These are phyloP conservation scores for Pseudomyrmex cubaensis DNA, from an alignment of 1,140 invertebrate genomes.

Conservation along the genomic window DNA sequence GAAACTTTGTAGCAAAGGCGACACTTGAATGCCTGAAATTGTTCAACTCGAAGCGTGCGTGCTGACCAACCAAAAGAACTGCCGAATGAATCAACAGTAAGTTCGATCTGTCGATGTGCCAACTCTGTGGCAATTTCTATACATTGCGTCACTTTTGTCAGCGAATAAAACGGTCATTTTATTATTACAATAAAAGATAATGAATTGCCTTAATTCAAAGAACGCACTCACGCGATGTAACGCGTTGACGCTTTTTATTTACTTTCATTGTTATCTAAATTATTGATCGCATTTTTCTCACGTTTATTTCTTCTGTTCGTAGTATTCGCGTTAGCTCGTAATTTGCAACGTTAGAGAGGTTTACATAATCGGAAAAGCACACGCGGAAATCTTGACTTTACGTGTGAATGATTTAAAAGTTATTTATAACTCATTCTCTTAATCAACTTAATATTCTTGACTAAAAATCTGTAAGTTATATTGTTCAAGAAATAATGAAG, in stretches of 20 bases:
- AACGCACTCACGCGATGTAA: not conserved
- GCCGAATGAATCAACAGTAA: conserved; percentile 23
- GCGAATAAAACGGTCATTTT: not conserved
- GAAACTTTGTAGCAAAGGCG: not conserved
- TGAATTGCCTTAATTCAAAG: conserved; percentile 39
- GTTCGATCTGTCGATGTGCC: not conserved
- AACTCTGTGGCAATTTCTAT: conserved; percentile 12
- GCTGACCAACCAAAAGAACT: conserved; percentile 7
- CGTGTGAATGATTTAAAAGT: not conserved
- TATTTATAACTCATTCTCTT: conserved; percentile 23
- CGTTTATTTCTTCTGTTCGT: not conserved
- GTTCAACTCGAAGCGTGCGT: not conserved
- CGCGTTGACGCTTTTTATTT: conserved; percentile 2
- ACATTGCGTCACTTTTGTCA: conserved; percentile 31
- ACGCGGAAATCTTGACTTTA: not conserved
- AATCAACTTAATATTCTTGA: not conserved
- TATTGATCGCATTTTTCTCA: conserved; percentile 32
- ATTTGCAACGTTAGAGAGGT: conserved; percentile 31
- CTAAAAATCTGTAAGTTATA: too few species aligned
- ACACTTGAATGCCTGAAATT: not conserved
- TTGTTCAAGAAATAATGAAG: not conserved
- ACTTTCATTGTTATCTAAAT: conserved; percentile 30
- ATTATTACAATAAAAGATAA: conserved; percentile 38
- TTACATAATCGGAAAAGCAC: conserved; percentile 37
- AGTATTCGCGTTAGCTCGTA: conserved; percentile 13